Base-by-base conservation (phyloP, 1,140 invertebrate genomes). In the Magallana ariakensis region DNA sequence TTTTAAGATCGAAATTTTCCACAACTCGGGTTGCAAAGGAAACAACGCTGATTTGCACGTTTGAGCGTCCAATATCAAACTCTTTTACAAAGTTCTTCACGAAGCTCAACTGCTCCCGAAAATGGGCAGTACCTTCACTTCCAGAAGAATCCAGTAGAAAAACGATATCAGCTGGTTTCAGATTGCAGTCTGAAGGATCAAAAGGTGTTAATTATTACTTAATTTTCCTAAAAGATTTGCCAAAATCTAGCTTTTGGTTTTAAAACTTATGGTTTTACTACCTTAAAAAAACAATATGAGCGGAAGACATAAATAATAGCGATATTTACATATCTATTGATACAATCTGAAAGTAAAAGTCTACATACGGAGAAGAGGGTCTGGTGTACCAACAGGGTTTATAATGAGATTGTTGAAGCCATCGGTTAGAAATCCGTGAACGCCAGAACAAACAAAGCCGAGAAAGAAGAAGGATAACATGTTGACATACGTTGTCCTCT, bases 71-170 rank as follows among this genome's bases (percentile, higher is more conserved):
- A 16, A 87, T 85, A 5, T 84, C 66, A 84, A 88, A 90, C 16
- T 80, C 80, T 11, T 87, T 85, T 53, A 85, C 80, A 53, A 89
- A 66, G 2, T 66, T 82, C 15, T 87, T 75, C 1, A 90, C 84
- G 80, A 90, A 90, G 7, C 58, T 58, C 33, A 89, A 56, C 80
- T 89, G 85, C 19, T 85, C 33, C 62, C 57, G 26, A 75, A 89
- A 90, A 54, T 90, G 70, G 3, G 54, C n/a, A 15, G 26, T 6
- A 22, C 88, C 89, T 58, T 87, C 88, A 54, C 89, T 90, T 53
- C 87, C 85, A 13, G 87, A 89, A 3, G 85, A 75, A 70, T 90
- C 89, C 62, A 90, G 66, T 2, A 90, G 75, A 80, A 90, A 90
- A 19, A 89, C 62, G 58, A 90, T 85, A 84, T 90, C 89, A 9